Evolutionary conservation across 2,888 invertebrate species (phyloP), one percentile per base, ranked within the genome.

Genomic region (Xanthia icteritia): DNA sequence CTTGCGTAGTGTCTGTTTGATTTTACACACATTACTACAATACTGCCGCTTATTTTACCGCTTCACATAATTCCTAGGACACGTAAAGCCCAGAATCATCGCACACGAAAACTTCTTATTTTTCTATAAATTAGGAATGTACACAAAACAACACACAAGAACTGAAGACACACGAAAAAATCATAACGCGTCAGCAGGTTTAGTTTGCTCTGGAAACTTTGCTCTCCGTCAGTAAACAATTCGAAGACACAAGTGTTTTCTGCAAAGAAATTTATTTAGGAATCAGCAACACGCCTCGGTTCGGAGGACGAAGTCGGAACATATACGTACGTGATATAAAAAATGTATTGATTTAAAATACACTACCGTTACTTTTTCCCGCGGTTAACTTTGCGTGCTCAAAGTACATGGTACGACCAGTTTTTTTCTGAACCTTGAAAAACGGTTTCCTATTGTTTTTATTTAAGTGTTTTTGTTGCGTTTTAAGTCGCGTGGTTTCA

Each of bases 131-230:
- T 87, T 88, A 75, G 76, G 72, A 82, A 79, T 73, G 83, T 82
- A 89, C 87, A 89, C 85, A 83, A 85, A 86, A 88, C 84, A 84
- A 86, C 84, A 81, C 85, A 83, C 69, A 70, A 73, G 70, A 86
- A 83, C 79, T 69, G 48, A 79, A 86, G 83, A 79, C 79, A 79
- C 79, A 87, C 81, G 82, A 88, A 91, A 91, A 91, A 92, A 91
- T 91, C 89, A 88, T 88, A 91, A 90, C 89, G 89, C 92, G 91
- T 92, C 92, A 91, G 90, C 92, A 92, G 91, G 93, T 93, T 89
- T 89, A 92, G 92, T 93, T 94, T 92, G 89, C 89, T 91, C 84
- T 82, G 77, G 86, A 83, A 92, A 93, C 90, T 92, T 93, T 89
- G 90, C 89, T 90, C 89, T 91, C 89, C 89, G 90, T 91, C 89